phyloP scores from a whole-genome alignment of 2,113 vertebrate genomes.

The Ictalurus furcatus region DNA sequence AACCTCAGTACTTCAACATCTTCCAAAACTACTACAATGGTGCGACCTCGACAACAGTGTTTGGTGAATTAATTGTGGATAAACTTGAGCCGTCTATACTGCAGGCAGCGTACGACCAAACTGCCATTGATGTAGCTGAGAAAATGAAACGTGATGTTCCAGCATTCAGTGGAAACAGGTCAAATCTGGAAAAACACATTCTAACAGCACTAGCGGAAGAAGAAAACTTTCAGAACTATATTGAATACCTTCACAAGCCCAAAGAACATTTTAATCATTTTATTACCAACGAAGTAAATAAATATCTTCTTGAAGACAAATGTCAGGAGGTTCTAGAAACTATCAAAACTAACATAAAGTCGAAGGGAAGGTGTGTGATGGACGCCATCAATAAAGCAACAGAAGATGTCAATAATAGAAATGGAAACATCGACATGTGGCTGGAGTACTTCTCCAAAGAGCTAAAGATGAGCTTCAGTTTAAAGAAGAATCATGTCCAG shows the following conservation, averaged over 20 bases:
- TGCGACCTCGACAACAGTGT: slow-evolving; percentile 58
- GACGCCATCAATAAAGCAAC: slow-evolving; percentile 52
- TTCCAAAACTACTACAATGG: slow-evolving; percentile 47
- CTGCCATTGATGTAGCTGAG: slow-evolving; percentile 58
- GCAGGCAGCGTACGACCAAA: slow-evolving; percentile 50
- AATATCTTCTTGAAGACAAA: background rate
- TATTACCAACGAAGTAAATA: slow-evolving; percentile 42
- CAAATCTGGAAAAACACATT: slow-evolving; percentile 71
- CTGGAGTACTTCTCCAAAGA: slow-evolving; percentile 26
- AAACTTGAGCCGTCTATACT: slow-evolving; percentile 63
- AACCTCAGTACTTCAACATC: slow-evolving; percentile 23
- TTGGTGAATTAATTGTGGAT: slow-evolving; percentile 66
- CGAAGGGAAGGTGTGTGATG: background rate
- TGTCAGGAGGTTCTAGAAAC: background rate
- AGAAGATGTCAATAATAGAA: background rate
- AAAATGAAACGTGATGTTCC: slow-evolving; percentile 59
- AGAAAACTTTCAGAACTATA: slow-evolving; percentile 69
- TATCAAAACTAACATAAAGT: slow-evolving; percentile 23
- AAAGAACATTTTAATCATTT: slow-evolving; percentile 52
- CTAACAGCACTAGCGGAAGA: slow-evolving; percentile 70
- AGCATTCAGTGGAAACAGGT: slow-evolving; percentile 68
- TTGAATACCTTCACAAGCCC: slow-evolving; percentile 58
- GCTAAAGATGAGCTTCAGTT: slow-evolving; percentile 46
- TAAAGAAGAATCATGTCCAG: slow-evolving; percentile 11
- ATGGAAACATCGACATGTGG: slow-evolving; percentile 37